These are phyloP conservation scores for Aelia acuminata DNA, from an alignment of 2,888 invertebrate species.

Conservation along the genomic window DNA sequence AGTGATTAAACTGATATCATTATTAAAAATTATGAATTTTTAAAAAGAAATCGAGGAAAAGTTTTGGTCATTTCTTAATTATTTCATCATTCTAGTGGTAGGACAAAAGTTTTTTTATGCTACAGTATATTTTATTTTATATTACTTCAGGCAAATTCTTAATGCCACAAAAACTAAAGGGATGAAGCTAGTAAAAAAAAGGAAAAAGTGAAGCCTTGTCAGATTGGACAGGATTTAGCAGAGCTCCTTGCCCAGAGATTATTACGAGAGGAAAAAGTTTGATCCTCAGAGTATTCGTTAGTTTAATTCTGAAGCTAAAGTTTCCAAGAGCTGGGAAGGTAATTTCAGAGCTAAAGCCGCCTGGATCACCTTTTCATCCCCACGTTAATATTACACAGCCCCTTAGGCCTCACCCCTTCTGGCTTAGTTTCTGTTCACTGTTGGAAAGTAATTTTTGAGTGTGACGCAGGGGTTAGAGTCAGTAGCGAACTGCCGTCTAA, in stretches of 20 bases:
- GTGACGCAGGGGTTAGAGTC: neutral
- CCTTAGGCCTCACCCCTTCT: neutral
- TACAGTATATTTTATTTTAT: neutral
- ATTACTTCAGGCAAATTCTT: neutral
- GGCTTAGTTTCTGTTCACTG: neutral
- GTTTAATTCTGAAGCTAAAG: slow-evolving; percentile 32
- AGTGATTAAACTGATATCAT: no score
- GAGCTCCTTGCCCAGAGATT: slow-evolving; percentile 41
- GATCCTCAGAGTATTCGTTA: slow-evolving; percentile 40
- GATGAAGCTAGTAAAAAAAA: neutral
- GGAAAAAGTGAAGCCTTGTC: neutral
- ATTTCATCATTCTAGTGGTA: no score
- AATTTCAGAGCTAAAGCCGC: slow-evolving; percentile 27
- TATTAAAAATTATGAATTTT: no score
- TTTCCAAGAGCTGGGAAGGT: slow-evolving; percentile 19
- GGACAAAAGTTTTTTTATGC: no score
- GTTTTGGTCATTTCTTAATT: no score
- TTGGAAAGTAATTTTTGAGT: slow-evolving; percentile 30
- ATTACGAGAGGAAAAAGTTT: slow-evolving; percentile 39
- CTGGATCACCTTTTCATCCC: slow-evolving; percentile 37
- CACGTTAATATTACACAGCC: slow-evolving; percentile 43
- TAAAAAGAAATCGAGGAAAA: no score
- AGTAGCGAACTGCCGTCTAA: neutral
- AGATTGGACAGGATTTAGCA: slow-evolving; percentile 22
- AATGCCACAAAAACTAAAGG: neutral